phyloP scores from a whole-genome alignment of 2,888 invertebrate genomes.

The Diplazon laetatorius region DNA sequence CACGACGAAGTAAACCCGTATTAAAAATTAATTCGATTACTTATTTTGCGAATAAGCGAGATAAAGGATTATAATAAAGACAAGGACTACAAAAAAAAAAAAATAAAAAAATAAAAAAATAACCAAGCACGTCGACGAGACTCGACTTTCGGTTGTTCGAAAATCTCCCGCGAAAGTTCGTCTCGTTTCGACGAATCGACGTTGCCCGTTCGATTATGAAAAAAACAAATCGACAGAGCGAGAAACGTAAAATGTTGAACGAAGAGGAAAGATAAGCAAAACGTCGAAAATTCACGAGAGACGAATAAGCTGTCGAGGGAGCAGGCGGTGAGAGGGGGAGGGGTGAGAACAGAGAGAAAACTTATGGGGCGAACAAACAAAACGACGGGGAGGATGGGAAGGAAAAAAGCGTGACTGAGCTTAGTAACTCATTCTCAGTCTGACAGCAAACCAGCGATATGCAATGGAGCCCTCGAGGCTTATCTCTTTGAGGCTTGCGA shows the following conservation, averaged over 20 bases:
- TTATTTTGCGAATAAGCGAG: constrained; percentile 14
- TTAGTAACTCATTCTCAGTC: constrained; percentile 37
- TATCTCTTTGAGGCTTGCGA: constrained; percentile 40
- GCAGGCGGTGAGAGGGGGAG: no score
- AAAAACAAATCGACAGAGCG: constrained; percentile 29
- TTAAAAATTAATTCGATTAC: constrained; percentile 16
- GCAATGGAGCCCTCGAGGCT: constrained; percentile 37
- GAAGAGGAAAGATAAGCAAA: constrained; percentile 6
- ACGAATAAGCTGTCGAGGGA: no score
- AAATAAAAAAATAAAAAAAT: not conserved
- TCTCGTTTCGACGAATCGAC: constrained; percentile 9
- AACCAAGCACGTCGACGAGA: not conserved
- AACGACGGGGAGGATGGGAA: not conserved
- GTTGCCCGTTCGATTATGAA: not conserved
- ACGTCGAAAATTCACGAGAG: not conserved
- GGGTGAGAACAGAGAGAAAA: not conserved
- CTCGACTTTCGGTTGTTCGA: constrained; percentile 31
- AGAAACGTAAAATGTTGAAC: constrained; percentile 12
- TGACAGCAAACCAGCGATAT: constrained; percentile 29
- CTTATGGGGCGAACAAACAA: not conserved
- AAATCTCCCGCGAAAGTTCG: constrained; percentile 22
- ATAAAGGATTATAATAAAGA: not conserved
- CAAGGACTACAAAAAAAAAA: no score
- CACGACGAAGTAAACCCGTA: not conserved
- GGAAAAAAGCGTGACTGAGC: constrained; percentile 45